These are phyloP conservation scores for Pardosa pseudoannulata DNA, from an alignment of 2,888 invertebrate genomes.

Conservation along the genomic window DNA sequence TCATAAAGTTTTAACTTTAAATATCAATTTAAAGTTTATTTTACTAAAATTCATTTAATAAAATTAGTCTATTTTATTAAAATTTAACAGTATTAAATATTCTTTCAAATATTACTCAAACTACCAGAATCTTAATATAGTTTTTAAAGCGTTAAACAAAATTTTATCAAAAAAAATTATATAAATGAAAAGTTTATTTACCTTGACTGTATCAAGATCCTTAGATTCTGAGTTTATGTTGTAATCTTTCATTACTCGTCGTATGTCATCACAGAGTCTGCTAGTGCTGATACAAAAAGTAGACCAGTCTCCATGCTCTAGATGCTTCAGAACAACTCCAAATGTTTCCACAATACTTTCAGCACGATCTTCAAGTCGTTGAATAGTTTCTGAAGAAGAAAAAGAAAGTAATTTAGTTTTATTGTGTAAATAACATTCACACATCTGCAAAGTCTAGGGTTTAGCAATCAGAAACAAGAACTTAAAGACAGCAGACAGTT, in stretches of 20 bases:
- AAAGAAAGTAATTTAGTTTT: background rate
- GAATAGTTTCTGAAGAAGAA: constrained; percentile 50
- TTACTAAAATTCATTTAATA: too few species aligned
- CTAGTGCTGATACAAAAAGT: constrained; percentile 70
- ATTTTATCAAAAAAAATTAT: too few species aligned
- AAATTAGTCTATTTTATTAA: too few species aligned
- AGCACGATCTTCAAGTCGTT: constrained; percentile 62
- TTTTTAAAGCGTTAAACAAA: too few species aligned
- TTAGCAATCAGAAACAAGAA: too few species aligned
- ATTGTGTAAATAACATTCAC: too few species aligned
- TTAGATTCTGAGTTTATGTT: constrained; percentile 25
- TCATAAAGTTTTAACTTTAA: too few species aligned
- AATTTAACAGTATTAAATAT: background rate
- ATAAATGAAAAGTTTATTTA: constrained; percentile 17
- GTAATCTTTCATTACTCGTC: constrained; percentile 62
- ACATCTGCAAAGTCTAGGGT: too few species aligned
- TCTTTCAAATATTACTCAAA: background rate
- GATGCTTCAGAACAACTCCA: constrained; percentile 67
- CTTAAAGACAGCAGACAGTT: too few species aligned
- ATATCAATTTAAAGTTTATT: too few species aligned
- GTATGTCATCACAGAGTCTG: constrained; percentile 64
- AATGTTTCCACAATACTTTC: constrained; percentile 69
- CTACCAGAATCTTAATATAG: too few species aligned
- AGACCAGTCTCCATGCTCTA: constrained; percentile 71
- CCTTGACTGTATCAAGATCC: constrained; percentile 49